Evolutionary conservation across 2,888 invertebrate species (phyloP), one percentile per base, ranked within the genome.

Genomic region (Euplagia quadripunctaria): DNA sequence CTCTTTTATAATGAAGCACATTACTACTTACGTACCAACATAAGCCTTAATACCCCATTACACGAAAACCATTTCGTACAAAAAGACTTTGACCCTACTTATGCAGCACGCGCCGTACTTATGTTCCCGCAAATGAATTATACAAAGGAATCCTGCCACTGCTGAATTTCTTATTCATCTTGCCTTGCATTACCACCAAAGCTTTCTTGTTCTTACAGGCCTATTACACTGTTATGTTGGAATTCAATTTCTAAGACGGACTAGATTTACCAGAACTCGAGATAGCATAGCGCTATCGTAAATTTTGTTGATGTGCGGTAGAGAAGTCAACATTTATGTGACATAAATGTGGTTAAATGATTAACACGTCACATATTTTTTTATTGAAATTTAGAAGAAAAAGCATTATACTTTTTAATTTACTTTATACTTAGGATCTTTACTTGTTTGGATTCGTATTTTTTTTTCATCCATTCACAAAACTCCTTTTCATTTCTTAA

Each of bases 161-260:
- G 78, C 76, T 79, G 77, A 79, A 86, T 87, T 88, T 86, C 85
- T 88, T 88, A 87, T 88, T 89, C 87, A 87, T 86, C 82, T 84
- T 81, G 78, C 82, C 83, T 84, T 86, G 84, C 86, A 88, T 90
- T 89, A 87, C 83, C 69, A 64, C 66, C 79, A 81, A 81, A 88
- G 85, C 81, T 80, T 77, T 79, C 82, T 77, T 81, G 76, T 70
- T 74, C 72, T 85, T 78, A 83, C 80, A 79, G 80, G 78, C 80
- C 80, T 84, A 80, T 85, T 86, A 79, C 73, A 73, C 69, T 72
- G 66, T 51, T 66, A 51, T 65, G 70, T 52, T 52, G 64, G 66
- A 72, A 79, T 31, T 11, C 17, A 70, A 52, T 52, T 31, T 66
- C 4, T 49, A 31, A 51, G 9, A 7, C 49, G 3, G 9, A 51